These are phyloP conservation scores for Tachysurus vachellii DNA, from an alignment of 2,113 vertebrate genomes.

Conservation along the genomic window DNA sequence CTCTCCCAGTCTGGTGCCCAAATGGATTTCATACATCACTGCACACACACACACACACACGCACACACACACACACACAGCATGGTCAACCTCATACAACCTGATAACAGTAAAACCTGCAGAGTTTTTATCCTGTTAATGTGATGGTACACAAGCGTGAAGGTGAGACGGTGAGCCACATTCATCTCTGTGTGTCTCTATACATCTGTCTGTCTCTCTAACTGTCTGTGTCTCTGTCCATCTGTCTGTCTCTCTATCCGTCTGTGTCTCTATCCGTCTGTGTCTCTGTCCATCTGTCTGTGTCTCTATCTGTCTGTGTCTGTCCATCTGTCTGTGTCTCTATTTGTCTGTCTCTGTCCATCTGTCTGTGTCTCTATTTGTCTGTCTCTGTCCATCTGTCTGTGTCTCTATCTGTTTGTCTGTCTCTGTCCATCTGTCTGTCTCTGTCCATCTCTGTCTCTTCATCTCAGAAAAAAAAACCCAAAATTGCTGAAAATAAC, in stretches of 20 bases:
- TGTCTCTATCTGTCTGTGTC: not conserved
- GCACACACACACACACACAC: conserved; percentile 17
- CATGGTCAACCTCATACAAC: not conserved
- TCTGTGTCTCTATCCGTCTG: not conserved
- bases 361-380: no score
- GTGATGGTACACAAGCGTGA: conserved; percentile 4
- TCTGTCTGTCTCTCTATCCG: not conserved
- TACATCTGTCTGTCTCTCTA: not conserved
- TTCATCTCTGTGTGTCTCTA: not conserved
- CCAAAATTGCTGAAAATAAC: not conserved
- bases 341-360: not conserved
- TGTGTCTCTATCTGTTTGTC: no score
- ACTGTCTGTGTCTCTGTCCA: not conserved
- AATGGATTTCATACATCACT: conserved; percentile 31
- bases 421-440: no score
- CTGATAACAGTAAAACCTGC: conserved; percentile 7
- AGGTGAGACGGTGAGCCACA: not conserved
- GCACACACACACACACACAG: conserved; percentile 7
- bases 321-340: not conserved
- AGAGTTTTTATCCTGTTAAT: not conserved
- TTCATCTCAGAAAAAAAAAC: not conserved
- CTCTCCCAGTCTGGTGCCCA: conserved; percentile 27
- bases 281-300: not conserved
- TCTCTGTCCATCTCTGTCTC: no score
- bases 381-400: no score